Evolutionary conservation across 2,113 vertebrate genomes (phyloP).

Genomic region (Phalacrocorax pelagicus): DNA sequence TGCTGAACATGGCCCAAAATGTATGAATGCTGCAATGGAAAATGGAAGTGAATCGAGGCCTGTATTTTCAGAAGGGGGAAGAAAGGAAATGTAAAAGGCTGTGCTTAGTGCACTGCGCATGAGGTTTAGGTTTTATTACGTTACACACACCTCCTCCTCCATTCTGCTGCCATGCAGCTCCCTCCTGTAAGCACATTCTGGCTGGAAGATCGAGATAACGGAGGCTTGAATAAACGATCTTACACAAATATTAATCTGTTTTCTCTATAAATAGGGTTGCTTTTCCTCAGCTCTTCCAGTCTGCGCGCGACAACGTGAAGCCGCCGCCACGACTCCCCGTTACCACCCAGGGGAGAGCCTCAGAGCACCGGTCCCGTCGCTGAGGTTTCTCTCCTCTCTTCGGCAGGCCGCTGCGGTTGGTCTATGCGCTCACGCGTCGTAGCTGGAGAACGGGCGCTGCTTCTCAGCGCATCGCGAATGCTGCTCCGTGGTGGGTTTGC

Average conservation of each 20-base stretch:
- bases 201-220: background rate
- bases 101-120: background rate
- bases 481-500: background rate
- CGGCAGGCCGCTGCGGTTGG: background rate
- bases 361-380: background rate
- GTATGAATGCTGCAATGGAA: background rate
- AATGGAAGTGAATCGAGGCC: background rate
- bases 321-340: background rate
- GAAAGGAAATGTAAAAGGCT: background rate
- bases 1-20: background rate
- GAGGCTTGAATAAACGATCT: background rate
- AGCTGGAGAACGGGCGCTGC: background rate
- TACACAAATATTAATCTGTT: background rate
- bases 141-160: constrained; percentile 26
- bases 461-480: background rate
- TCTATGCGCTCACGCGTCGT: accelerated
- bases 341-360: background rate
- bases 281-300: background rate
- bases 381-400: background rate
- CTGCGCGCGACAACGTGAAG: accelerated
- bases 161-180: background rate
- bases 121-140: background rate
- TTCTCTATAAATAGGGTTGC: background rate
- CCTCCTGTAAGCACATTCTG: constrained; percentile 1
- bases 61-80: background rate